Conservation (phyloP, 2,888 invertebrate genomes). For the Selenia dentaria region DNA sequence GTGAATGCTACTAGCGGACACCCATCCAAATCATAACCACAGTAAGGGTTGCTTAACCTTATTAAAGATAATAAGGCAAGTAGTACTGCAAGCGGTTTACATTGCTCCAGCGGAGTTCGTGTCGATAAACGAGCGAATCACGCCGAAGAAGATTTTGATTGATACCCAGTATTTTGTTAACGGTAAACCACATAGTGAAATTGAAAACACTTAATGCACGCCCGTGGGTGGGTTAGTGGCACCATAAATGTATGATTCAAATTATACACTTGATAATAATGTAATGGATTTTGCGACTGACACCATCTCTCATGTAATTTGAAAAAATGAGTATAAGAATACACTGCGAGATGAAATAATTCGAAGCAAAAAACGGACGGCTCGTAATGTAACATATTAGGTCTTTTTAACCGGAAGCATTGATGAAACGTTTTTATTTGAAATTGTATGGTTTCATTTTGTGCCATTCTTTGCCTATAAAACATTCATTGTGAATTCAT, state of each 20-base stretch:
- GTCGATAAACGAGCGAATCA: slow-evolving; percentile 52
- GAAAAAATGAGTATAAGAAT: slow-evolving; percentile 31
- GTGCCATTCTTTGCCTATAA: no score
- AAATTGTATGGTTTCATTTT: no score
- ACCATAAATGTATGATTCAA: slow-evolving; percentile 43
- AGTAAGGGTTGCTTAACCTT: no score
- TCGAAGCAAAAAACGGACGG: slow-evolving; percentile 38
- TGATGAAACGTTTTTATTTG: slow-evolving; percentile 38
- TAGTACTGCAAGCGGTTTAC: no score
- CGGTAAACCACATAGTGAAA: slow-evolving; percentile 58
- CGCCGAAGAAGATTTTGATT: slow-evolving; percentile 64
- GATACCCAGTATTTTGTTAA: slow-evolving; percentile 66
- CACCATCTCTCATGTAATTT: slow-evolving; percentile 34
- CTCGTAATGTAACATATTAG: slow-evolving; percentile 37
- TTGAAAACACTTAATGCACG: slow-evolving; percentile 49
- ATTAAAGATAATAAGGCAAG: no score
- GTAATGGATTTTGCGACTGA: slow-evolving; percentile 40
- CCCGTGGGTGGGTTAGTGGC: slow-evolving; percentile 45
- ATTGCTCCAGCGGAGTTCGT: no score
- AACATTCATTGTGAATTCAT: no score
- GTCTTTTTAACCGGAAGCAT: slow-evolving; percentile 38
- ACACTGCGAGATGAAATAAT: slow-evolving; percentile 39
- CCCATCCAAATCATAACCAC: no score
- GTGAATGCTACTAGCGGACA: no score
- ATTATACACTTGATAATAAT: slow-evolving; percentile 45